Percentiles rank a stretch among this genome's conserved stretches.
Evolutionary conservation across 2,888 invertebrate species (phyloP).

Genomic region (Kuschelorhynchus macadamiae): DNA sequence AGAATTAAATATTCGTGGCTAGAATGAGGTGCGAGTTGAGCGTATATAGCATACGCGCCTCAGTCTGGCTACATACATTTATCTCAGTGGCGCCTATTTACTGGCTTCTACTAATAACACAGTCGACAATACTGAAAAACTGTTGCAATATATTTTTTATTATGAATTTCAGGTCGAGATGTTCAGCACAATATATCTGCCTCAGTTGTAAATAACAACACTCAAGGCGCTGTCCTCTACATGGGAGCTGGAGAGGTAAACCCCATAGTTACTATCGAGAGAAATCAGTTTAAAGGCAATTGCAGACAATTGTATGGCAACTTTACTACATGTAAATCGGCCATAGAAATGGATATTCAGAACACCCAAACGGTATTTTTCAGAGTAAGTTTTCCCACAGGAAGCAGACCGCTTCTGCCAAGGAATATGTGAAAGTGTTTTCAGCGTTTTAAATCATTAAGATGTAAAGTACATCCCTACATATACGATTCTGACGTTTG

Average conservation of each 20-base stretch:
- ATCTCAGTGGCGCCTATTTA: no score
- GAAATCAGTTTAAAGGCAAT: conserved; percentile 88
- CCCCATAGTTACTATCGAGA: conserved; percentile 88
- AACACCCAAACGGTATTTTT: conserved; percentile 92
- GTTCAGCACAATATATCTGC: conserved; percentile 91
- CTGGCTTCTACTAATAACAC: no score
- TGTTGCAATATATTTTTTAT: no score
- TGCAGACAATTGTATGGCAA: conserved; percentile 94
- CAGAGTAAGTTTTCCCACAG: conserved; percentile 77
- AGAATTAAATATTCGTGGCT: no score
- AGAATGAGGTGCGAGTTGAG: no score
- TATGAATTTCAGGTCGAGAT: conserved; percentile 85
- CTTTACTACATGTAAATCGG: conserved; percentile 90
- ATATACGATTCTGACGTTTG: no score
- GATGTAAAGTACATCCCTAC: no score
- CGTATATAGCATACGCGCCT: no score
- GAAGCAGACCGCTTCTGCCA: conserved; percentile 3
- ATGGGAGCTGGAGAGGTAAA: conserved; percentile 95
- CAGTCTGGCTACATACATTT: no score
- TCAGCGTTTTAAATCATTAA: no score
- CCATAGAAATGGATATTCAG: conserved; percentile 90
- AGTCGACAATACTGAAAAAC: no score
- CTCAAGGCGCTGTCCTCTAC: conserved; percentile 90
- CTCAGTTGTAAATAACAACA: conserved; percentile 84
- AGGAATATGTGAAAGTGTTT: conserved; percentile 58